These are phyloP conservation scores for Nymphalis urticae DNA, from an alignment of 2,888 invertebrate genomes.

Conservation along the genomic window DNA sequence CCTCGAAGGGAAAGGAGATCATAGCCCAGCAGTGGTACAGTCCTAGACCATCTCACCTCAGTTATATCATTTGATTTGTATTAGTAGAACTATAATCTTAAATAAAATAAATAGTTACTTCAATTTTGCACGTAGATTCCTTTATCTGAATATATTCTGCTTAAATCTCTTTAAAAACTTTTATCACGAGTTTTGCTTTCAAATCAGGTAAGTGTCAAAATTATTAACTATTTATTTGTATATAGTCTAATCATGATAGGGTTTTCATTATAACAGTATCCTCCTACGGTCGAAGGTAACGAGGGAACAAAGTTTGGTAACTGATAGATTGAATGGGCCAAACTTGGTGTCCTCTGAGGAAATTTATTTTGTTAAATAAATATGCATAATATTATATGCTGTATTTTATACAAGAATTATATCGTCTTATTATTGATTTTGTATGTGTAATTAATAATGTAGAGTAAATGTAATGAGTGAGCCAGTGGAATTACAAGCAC, in stretches of 20 bases:
- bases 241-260: constrained; percentile 20
- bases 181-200: not conserved
- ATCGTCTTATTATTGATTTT: not conserved
- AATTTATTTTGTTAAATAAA: constrained; percentile 22
- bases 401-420: constrained; percentile 14
- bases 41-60: too few relatives aligned
- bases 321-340: constrained; percentile 34
- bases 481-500: too few relatives aligned
- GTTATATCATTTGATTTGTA: too few relatives aligned
- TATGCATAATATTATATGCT: too few relatives aligned
- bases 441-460: not conserved
- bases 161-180: too few relatives aligned
- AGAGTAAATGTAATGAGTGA: too few relatives aligned
- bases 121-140: too few relatives aligned
- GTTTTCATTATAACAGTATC: constrained; percentile 25
- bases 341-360: constrained; percentile 33
- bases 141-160: too few relatives aligned
- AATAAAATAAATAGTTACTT: too few relatives aligned
- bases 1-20: too few relatives aligned
- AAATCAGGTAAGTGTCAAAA: not conserved
- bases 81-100: too few relatives aligned
- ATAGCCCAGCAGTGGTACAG: too few relatives aligned
- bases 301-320: constrained; percentile 25
- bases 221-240: not conserved
- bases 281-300: constrained; percentile 32